Evolutionary conservation across 2,797 vertebrate species (phyloP), one percentile per base, ranked within the genome.

Genomic region (Crax fasciolata): DNA sequence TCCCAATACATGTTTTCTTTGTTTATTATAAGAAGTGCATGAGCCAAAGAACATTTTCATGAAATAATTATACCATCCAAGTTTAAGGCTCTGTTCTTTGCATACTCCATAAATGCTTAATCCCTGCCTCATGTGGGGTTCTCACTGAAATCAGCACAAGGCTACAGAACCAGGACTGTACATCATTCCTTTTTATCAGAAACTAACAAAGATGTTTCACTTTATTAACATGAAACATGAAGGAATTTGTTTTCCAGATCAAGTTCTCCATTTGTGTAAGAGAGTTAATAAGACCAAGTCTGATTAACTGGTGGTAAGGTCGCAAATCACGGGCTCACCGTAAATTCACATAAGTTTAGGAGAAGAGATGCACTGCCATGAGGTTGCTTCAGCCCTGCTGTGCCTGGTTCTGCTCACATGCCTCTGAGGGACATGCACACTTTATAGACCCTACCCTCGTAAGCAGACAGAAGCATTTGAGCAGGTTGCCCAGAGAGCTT

Each of bases 11-110:
- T 5, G 5, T 83, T 94, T 95, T 95, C 73, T 93, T 91, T 91
- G 52, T 73, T 80, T 73, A 78, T 84, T 95, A 72, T 62, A 90
- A 87, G 54, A 92, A 77, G 41, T 52, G 49, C 44, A 82, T 0
- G 59, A 93, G 84, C 92, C 90, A 96, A 89, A 90, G 67, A 90
- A 96, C 92, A 96, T 62, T 43, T 89, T 83, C 65, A 95, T 48
- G 27, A 87, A 94, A 95, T 80, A 93, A 87, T 87, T 77, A 77
- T 43, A 68, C 23, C 38, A 79, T 87, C 52, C 52, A 77, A 79
- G 71, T 61, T 82, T 28, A 76, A 89, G 51, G 38, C 21, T 79
- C 74, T 84, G 71, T 25, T 93, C 55, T 73, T 90, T 41, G 84
- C 73, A 63, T 49, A 58, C 30, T 67, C 19, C 23, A 46, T 71